Evolutionary conservation across 2,797 vertebrate species (phyloP), one percentile per base, ranked within the genome.

Genomic region (Etheostoma nigrum): DNA sequence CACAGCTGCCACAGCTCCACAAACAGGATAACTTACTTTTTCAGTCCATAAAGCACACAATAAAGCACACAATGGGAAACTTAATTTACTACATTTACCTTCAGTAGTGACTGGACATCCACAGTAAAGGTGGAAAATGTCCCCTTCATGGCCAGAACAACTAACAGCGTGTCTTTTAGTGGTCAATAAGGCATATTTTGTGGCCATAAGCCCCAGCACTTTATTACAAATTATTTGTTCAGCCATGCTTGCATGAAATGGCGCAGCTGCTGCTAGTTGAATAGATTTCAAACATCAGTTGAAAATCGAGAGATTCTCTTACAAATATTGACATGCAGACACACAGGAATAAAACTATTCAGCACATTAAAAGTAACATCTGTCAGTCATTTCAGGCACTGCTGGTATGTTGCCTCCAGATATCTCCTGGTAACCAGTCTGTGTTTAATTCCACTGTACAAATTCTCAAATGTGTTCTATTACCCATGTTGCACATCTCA

Each of bases 401-500:
- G 42, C 49, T 11, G 3, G 47, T 45, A 13, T 71, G n/a, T 74
- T 42, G 69, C 76, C 71, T 72, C 18, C 68, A 86, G 78, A 83
- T 69, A 68, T 78, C 59, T 67, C 83, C 63, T 57, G 19, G 44
- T 67, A 74, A 63, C 54, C 59, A 67, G 33, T 44, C 61, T 79
- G 49, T 75, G 61, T 79, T 81, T 74, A 86, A 90, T 84, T 82
- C 77, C 68, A 55, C 69, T 64, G 60, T 83, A 67, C 67, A 85
- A 91, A 88, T 66, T 82, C 80, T 86, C 60, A 74, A 62, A 84
- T 60, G 70, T 84, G 76, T 74, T 89, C 86, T 88, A 76, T 91
- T 89, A 88, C 79, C 82, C 85, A 79, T 77, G 77, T 88, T 88
- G 78, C 79, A 77, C 77, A 81, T 84, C 82, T 89, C 79, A 84